Conservation (phyloP, 2,113 vertebrate species). For the Asarcornis scutulata region DNA sequence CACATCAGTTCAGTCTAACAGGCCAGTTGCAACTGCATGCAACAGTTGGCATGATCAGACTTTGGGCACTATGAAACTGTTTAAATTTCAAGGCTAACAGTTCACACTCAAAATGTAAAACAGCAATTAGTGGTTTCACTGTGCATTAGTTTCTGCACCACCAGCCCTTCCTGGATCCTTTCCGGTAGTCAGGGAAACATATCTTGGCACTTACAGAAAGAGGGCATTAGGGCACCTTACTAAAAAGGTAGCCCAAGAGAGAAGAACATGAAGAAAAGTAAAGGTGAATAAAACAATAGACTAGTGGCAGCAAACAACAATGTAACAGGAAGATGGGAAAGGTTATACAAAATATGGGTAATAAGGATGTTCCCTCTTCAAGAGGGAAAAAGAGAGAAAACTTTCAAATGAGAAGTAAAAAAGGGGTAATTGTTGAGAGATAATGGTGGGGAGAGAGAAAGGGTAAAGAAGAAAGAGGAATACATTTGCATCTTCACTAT, state of each 20-base stretch:
- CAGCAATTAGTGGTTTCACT: rapidly evolving
- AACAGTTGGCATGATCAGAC: background rate
- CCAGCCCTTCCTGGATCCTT: background rate
- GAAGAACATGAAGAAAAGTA: background rate
- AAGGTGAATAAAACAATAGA: background rate
- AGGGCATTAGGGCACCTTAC: background rate
- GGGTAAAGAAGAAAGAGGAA: background rate
- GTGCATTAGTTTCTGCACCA: background rate
- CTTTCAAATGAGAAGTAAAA: background rate
- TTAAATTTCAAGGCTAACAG: background rate
- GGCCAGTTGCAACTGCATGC: background rate
- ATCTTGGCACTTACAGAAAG: background rate
- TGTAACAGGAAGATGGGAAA: background rate
- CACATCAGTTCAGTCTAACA: background rate
- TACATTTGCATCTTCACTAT: rapidly evolving
- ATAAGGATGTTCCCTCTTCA: background rate
- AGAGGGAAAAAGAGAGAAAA: background rate
- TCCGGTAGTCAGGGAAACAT: background rate
- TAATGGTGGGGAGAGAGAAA: background rate
- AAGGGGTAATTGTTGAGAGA: background rate
- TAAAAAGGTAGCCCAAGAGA: background rate
- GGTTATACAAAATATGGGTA: background rate
- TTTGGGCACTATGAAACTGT: background rate
- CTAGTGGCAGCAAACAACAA: background rate
- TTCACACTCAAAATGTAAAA: background rate